phyloP scores from a whole-genome alignment of 2,888 invertebrate genomes.

The Tinea semifulvella region DNA sequence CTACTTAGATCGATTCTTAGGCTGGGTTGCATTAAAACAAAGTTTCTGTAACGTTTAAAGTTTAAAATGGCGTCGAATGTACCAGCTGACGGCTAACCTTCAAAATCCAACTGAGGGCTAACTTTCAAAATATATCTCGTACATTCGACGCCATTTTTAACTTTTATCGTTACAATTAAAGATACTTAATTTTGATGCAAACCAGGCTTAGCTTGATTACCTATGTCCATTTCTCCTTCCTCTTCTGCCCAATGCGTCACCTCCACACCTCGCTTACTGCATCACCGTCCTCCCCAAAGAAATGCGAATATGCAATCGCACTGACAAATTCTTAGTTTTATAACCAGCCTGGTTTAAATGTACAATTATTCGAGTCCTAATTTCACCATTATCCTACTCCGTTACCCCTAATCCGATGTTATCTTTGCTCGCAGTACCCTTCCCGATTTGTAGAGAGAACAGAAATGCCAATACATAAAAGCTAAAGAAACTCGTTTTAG shows the following conservation, averaged over 20 bases:
- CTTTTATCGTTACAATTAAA: no score
- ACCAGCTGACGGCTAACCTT: no score
- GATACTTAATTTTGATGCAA: no score
- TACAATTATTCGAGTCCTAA: conserved; percentile 19
- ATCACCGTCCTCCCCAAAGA: conserved; percentile 20
- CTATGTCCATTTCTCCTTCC: not conserved
- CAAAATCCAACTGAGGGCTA: no score
- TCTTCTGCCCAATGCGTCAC: conserved; percentile 18
- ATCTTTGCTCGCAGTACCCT: conserved; percentile 3
- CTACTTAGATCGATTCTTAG: conserved; percentile 33
- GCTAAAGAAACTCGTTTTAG: not conserved
- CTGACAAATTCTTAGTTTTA: conserved; percentile 44
- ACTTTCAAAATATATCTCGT: no score
- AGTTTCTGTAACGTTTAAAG: no score
- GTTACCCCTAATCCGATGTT: conserved; percentile 7
- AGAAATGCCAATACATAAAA: conserved; percentile 9
- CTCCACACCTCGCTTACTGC: not conserved
- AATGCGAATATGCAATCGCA: conserved; percentile 18
- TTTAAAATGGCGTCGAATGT: no score
- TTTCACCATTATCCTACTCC: not conserved
- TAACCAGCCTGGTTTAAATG: conserved; percentile 60
- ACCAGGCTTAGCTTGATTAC: not conserved
- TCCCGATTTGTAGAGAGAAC: not conserved
- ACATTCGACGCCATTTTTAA: no score
- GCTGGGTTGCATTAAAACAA: no score